Evolutionary conservation across 1,140 invertebrate genomes (phyloP), one percentile per base, ranked within the genome.

Genomic region (Scaptomyza montana): DNA sequence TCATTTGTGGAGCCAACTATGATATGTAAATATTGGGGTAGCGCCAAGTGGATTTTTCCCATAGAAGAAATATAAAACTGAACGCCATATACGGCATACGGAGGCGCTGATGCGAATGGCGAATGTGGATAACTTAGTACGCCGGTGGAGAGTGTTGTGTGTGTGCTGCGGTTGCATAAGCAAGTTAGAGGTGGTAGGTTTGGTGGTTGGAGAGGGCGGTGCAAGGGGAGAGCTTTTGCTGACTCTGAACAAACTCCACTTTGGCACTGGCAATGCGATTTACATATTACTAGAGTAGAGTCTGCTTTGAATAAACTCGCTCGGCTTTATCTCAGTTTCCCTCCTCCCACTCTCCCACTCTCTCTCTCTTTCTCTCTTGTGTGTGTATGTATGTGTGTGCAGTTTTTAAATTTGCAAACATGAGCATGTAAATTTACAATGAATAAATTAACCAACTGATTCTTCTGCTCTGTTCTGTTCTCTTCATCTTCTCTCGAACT

Each of bases 371-470:
- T 25, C 63, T 62, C 25, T 46, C 13, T 47, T 25, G 28, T 59
- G 67, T 53, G 64, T 71, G 57, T 77, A 69, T 25, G 28, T 59
- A 64, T 53, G 64, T 71, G 57, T 77, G 74, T 77, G 75, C 70
- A 80, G 70, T 85, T 86, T 86, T 86, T 86, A 86, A 87, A 87
- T 87, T 86, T 86, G 78, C 81, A 86, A 86, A 86, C 81, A 86
- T 86, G 81, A 86, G 81, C 74, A 86, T 86, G 81, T 81, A 87
- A 87, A 87, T 86, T 85, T 87, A 82, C 81, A 86, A 86, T 86
- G 81, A 86, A 86, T 86, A 86, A 86, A 86, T 86, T 86, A 86
- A 87, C 74, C 74, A 75, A 43, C 39, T 43, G 68, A 84, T 69
- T 72, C 73, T 77, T 47, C 49, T 50, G 16, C 55, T 45, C 54